These are phyloP conservation scores for Spea multiplicata DNA, from an alignment of 2,113 vertebrate genomes.

Conservation along the genomic window DNA sequence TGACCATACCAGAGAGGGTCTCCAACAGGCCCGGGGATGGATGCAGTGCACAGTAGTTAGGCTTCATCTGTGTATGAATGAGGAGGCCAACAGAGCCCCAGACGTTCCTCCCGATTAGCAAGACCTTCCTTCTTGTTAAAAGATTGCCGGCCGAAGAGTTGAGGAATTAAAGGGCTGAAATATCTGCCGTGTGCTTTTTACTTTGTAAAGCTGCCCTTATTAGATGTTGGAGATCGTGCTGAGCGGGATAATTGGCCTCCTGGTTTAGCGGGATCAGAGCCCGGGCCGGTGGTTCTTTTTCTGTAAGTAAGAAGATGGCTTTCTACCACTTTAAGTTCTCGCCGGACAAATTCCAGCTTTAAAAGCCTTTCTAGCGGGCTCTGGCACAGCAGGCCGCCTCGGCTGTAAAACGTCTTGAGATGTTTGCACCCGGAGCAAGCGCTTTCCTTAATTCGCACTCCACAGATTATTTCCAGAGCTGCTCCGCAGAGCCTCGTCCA, in stretches of 20 bases:
- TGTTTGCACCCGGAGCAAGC: neutral
- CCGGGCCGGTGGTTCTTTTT: neutral
- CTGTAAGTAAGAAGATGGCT: neutral
- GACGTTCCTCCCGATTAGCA: too few relatives aligned
- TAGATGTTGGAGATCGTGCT: neutral
- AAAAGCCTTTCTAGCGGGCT: conserved; percentile 5
- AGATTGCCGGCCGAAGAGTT: too few relatives aligned
- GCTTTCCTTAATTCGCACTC: neutral
- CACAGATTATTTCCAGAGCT: neutral
- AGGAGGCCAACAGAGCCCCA: too few relatives aligned
- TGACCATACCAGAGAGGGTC: too few relatives aligned
- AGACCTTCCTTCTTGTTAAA: too few relatives aligned
- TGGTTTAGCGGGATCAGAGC: neutral
- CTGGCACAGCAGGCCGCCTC: neutral
- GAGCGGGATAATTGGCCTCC: neutral
- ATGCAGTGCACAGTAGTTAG: too few relatives aligned
- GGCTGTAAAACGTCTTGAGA: neutral
- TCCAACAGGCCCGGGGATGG: too few relatives aligned
- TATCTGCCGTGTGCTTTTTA: too few relatives aligned
- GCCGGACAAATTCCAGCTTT: neutral
- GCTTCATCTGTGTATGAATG: too few relatives aligned
- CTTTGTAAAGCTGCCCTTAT: neutral
- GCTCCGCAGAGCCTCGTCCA: too few relatives aligned
- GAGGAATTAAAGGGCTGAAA: too few relatives aligned
- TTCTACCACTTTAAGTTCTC: neutral